Conservation (phyloP, 2,888 invertebrate species). For the Drosophila sordidula region DNA sequence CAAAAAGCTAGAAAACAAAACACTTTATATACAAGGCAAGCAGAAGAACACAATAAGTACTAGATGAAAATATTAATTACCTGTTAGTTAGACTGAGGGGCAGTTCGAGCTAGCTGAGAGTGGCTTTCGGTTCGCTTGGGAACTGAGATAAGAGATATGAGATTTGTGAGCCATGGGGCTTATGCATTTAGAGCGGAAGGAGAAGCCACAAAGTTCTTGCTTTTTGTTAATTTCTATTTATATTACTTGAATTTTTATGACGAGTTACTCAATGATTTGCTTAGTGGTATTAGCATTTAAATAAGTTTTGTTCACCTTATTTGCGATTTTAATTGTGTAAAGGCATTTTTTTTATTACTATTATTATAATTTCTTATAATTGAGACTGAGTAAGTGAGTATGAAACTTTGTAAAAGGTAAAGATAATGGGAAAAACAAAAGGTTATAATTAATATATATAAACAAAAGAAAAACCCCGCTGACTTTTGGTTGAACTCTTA, state of each 20-base stretch:
- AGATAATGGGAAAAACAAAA: slow-evolving; percentile 35
- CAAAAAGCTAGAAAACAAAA: slow-evolving; percentile 9
- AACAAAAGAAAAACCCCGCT: slow-evolving; percentile 73
- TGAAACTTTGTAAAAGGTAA: slow-evolving; percentile 59
- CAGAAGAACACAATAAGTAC: slow-evolving; percentile 36
- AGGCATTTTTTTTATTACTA: slow-evolving; percentile 14
- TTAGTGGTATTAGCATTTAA: slow-evolving; percentile 8
- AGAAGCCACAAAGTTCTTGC: neutral
- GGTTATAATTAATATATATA: slow-evolving; percentile 44
- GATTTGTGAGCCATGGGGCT: neutral
- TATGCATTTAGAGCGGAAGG: too few relatives aligned
- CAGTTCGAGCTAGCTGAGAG: slow-evolving; percentile 54
- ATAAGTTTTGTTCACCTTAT: slow-evolving; percentile 10
- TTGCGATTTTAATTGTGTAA: slow-evolving; percentile 42
- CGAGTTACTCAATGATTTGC: slow-evolving; percentile 41
- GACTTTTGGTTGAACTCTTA: slow-evolving; percentile 81
- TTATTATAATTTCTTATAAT: slow-evolving; percentile 61
- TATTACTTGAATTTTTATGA: slow-evolving; percentile 22
- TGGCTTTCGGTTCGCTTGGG: too few relatives aligned
- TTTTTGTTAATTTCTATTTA: slow-evolving; percentile 4
- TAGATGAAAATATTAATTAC: slow-evolving; percentile 69
- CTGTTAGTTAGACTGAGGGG: slow-evolving; percentile 74
- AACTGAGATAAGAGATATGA: neutral
- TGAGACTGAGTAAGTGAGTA: slow-evolving; percentile 80
- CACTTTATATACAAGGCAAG: slow-evolving; percentile 33